phyloP scores from a whole-genome alignment of 2,113 vertebrate species.

The Gila orcuttii region DNA sequence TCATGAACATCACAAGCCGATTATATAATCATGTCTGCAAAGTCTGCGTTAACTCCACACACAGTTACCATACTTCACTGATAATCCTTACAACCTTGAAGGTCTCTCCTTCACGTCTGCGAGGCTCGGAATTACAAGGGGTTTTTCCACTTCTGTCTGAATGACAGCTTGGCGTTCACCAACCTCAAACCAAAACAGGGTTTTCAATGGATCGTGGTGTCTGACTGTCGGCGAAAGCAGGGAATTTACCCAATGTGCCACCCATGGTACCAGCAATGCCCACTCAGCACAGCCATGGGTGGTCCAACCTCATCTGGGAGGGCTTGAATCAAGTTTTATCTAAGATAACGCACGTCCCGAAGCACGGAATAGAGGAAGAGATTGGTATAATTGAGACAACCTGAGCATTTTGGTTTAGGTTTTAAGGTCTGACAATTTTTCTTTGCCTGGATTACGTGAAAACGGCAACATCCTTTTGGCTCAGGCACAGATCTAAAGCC shows the following conservation, averaged over 20 bases:
- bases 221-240: slow-evolving; percentile 59
- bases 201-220: slow-evolving; percentile 59
- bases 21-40: slow-evolving; percentile 27
- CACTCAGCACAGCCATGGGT: slow-evolving; percentile 64
- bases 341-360: neutral
- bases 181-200: slow-evolving; percentile 54
- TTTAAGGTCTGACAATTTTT: neutral
- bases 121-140: slow-evolving; percentile 32
- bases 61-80: slow-evolving; percentile 30
- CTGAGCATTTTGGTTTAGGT: neutral
- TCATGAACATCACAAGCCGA: slow-evolving; percentile 30
- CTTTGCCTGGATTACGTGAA: slow-evolving; percentile 33
- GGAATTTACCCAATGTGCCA: slow-evolving; percentile 63
- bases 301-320: slow-evolving; percentile 50
- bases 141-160: slow-evolving; percentile 39
- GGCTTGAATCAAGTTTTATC: neutral
- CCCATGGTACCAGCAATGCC: slow-evolving; percentile 62
- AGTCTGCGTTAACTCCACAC: slow-evolving; percentile 51
- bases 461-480: slow-evolving; percentile 55
- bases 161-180: slow-evolving; percentile 6
- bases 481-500: slow-evolving; percentile 36
- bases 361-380: neutral
- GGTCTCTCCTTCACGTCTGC: slow-evolving; percentile 9
- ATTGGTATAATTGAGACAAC: neutral
- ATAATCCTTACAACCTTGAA: slow-evolving; percentile 37